Evolutionary conservation across 1,140 invertebrate species (phyloP).

Genomic region (Drosophila nannoptera): DNA sequence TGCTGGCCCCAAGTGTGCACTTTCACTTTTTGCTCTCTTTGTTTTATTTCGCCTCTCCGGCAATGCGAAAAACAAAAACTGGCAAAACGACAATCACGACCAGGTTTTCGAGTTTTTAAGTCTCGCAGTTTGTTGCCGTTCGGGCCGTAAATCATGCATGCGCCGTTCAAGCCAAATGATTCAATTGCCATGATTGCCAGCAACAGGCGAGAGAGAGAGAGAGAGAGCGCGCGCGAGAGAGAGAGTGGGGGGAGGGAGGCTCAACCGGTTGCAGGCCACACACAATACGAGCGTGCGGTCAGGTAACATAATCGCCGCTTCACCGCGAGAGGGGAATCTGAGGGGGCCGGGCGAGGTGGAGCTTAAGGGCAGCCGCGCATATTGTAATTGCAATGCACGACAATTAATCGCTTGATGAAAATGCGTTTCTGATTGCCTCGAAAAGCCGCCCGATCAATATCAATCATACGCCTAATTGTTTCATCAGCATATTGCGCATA

Average conservation of each 20-base stretch:
- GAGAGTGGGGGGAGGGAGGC: not conserved
- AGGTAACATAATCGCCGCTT: conserved; percentile 15
- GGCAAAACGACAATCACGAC: conserved; percentile 69
- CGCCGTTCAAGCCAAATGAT: conserved; percentile 24
- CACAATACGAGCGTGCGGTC: conserved; percentile 5
- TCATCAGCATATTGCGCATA: conserved; percentile 47
- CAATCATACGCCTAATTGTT: conserved; percentile 41
- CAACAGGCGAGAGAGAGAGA: not conserved
- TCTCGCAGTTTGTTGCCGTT: conserved; percentile 10
- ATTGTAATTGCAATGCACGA: conserved; percentile 24
- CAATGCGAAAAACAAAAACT: conserved; percentile 55
- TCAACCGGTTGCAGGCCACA: conserved; percentile 12
- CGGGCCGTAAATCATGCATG: conserved; percentile 34
- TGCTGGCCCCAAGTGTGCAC: conserved; percentile 52
- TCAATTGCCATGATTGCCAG: conserved; percentile 32
- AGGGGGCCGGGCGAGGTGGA: not conserved
- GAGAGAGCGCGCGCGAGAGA: not conserved
- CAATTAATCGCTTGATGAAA: conserved; percentile 23
- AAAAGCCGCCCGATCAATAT: conserved; percentile 28
- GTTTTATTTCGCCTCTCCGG: conserved; percentile 5
- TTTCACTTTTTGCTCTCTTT: conserved; percentile 62
- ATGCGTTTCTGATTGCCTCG: conserved; percentile 31
- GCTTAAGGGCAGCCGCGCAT: not conserved
- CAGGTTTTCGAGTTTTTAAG: conserved; percentile 35
- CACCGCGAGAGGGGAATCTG: not conserved